These are phyloP conservation scores for Molothrus aeneus DNA, from an alignment of 2,797 vertebrate species.

Conservation along the genomic window DNA sequence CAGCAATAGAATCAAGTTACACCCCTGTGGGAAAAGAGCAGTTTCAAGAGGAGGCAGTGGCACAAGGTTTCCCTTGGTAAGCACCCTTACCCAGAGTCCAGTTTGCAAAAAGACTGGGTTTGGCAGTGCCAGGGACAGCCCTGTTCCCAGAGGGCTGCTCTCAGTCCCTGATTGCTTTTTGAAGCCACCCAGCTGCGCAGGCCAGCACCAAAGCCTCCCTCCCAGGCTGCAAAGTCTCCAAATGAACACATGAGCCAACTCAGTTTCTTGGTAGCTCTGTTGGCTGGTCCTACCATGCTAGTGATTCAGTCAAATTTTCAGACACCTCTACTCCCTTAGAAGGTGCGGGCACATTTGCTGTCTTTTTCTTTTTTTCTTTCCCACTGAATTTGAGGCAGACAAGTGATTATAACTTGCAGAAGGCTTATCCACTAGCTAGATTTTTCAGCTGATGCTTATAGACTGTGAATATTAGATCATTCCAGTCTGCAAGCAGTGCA, in stretches of 20 bases:
- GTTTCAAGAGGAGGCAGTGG: not conserved
- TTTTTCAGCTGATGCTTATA: not conserved
- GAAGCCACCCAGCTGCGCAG: not conserved
- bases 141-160: fast-evolving
- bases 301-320: not conserved
- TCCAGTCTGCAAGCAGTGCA: not conserved
- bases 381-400: not conserved
- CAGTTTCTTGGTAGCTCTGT: not conserved
- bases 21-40: not conserved
- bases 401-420: not conserved
- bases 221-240: not conserved
- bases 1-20: not conserved
- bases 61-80: not conserved
- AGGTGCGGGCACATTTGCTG: not conserved
- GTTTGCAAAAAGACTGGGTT: not conserved
- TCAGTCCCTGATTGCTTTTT: not conserved
- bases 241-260: not conserved
- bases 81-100: not conserved
- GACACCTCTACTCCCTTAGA: not conserved
- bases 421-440: not conserved
- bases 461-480: not conserved
- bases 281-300: not conserved
- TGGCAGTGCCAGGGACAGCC: not conserved
- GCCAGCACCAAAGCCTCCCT: not conserved
- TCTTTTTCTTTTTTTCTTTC: not conserved